Percentiles rank a stretch among this genome's conserved stretches.
Conservation (phyloP, 2,888 invertebrate genomes). For the Boloria selene region DNA sequence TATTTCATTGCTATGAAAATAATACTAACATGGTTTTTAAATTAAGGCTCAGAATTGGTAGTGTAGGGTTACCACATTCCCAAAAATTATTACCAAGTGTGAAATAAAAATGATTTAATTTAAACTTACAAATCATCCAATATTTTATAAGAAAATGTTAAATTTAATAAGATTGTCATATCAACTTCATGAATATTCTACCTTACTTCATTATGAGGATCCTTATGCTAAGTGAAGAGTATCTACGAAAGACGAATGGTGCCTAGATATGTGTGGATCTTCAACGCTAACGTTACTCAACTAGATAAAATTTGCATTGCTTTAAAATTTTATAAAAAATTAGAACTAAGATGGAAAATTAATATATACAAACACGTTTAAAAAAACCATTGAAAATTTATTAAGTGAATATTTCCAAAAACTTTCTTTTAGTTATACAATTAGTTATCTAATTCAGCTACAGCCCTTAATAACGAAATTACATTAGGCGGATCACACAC, state of each 20-base stretch:
- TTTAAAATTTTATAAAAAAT: neutral
- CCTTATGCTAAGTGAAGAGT: constrained; percentile 20
- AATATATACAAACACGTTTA: neutral
- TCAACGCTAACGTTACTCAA: constrained; percentile 3
- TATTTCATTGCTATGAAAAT: constrained; percentile 44
- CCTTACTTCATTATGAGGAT: constrained; percentile 31
- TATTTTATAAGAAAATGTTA: neutral
- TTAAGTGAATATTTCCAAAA: neutral
- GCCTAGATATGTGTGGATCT: constrained; percentile 14
- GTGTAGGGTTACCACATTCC: constrained; percentile 39
- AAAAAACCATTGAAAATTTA: neutral
- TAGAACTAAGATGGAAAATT: neutral
- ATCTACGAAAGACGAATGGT: constrained; percentile 9
- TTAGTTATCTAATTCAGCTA: neutral
- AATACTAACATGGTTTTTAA: constrained; percentile 58
- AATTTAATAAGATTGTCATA: constrained; percentile 3
- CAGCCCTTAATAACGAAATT: constrained; percentile 54
- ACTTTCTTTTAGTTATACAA: neutral
- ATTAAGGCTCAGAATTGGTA: constrained; percentile 59
- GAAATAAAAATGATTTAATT: neutral
- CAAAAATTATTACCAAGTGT: neutral
- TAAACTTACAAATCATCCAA: too few relatives aligned
- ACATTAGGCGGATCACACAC: constrained; percentile 74
- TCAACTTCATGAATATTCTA: constrained; percentile 33
- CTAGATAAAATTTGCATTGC: constrained; percentile 13